phyloP scores from a whole-genome alignment of 2,888 invertebrate genomes.

The Amblyteles armatorius region DNA sequence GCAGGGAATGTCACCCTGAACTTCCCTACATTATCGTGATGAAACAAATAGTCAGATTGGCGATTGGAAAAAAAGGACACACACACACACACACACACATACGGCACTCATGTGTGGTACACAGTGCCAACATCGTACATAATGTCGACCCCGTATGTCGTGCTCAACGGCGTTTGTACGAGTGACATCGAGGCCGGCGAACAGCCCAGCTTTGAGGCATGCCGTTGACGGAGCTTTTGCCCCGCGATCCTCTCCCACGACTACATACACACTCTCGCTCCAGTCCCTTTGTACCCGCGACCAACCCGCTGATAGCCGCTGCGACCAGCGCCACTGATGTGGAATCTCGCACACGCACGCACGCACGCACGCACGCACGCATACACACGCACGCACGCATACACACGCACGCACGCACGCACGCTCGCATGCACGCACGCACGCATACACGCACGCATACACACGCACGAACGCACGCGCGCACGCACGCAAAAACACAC shows the following conservation, averaged over 20 bases:
- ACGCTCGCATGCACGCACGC: not conserved
- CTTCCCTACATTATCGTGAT: not conserved
- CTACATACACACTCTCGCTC: not conserved
- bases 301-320: not conserved
- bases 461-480: not conserved
- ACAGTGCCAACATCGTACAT: not conserved
- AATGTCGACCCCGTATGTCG: not conserved
- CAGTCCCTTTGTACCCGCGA: conserved; percentile 8
- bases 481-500: not conserved
- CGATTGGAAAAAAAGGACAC: not conserved
- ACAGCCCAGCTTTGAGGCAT: conserved; percentile 3
- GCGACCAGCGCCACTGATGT: not conserved
- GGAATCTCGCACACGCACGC: not conserved
- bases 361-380: not conserved
- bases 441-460: not conserved
- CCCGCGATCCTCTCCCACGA: not conserved
- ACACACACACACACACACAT: too few relatives aligned
- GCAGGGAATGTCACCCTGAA: too few relatives aligned
- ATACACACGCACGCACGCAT: not conserved
- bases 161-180: conserved; percentile 14
- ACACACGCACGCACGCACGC: not conserved
- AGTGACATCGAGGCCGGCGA: not conserved
- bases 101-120: not conserved
- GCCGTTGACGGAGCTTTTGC: conserved; percentile 12
- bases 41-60: conserved; percentile 1